Conservation (phyloP, 2,888 invertebrate species). For the Acanthococcus lagerstroemiae region DNA sequence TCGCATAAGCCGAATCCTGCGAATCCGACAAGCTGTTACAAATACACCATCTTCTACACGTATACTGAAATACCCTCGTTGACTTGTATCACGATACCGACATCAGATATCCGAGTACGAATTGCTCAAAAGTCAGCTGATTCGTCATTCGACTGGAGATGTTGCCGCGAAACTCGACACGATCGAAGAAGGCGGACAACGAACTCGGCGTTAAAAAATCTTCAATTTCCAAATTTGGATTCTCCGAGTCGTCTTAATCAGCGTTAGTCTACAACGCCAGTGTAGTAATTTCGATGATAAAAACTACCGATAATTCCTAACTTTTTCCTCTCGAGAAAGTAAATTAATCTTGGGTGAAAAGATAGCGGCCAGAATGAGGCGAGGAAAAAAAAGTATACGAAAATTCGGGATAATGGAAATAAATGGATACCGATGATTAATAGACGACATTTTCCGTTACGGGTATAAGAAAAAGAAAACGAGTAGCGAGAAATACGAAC, state of each 20-base stretch:
- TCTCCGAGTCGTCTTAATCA: not conserved
- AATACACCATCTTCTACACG: no score
- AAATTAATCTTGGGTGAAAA: not conserved
- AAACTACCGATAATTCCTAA: not conserved
- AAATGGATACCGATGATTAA: slow-evolving; percentile 28
- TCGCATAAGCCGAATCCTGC: no score
- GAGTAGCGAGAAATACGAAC: not conserved
- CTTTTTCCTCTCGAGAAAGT: not conserved
- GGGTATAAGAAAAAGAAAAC: not conserved
- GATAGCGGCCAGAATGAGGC: not conserved
- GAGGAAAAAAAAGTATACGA: slow-evolving; percentile 10
- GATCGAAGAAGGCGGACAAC: no score
- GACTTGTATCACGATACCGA: no score
- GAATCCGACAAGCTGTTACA: no score
- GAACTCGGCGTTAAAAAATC: no score
- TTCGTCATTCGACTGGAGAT: no score
- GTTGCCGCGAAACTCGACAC: no score
- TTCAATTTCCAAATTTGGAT: no score
- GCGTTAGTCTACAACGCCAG: not conserved
- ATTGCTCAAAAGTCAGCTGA: no score
- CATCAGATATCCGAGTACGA: no score
- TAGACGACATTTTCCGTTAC: slow-evolving; percentile 20
- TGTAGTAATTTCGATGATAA: not conserved
- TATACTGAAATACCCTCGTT: no score
- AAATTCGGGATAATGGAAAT: slow-evolving; percentile 23